Base-by-base conservation (phyloP, 2,888 invertebrate genomes). In the Philopedon plagiatum region DNA sequence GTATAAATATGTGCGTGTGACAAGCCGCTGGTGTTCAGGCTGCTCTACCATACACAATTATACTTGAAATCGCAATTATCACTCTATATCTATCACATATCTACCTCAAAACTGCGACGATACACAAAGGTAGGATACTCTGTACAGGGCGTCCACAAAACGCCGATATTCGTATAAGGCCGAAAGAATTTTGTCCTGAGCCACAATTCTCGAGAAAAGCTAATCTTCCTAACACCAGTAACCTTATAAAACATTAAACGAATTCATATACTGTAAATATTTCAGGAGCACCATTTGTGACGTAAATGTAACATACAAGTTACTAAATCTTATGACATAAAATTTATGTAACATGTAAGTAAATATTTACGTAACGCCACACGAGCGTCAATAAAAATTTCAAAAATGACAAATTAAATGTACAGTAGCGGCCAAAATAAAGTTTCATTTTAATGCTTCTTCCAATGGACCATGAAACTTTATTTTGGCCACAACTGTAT, bases 1-100 rank as follows among this genome's bases (percentile, higher is more conserved):
- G 82, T 84, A 83, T 83, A 82, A 83, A 83, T 83, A 84, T 85
- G 84, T 85, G 85, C 84, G 83, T 82, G 81, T 73, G 82, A 84
- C 83, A 79, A 81, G 80, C 81, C 80, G 80, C 80, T 80, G 78
- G 76, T 75, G 76, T 73, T 76, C 75, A 77, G 78, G 77, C 76
- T 75, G 75, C 75, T 72, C 66, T 68, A 71, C 71, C 71, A 75
- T 44, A 71, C 73, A 71, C 66, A 67, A 70, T 61, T 66, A 54
- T 39, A 65, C 41, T 64, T 21, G 41, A 75, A 61, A 67, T 60
- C 49, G 23, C 63, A 64, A 65, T 65, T 75, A 73, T 75, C 72
- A 70, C 70, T 75, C 73, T 73, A 75, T 67, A 75, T 71, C 75
- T 73, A 75, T 75, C 73, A 75, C 75, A 73, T 73, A 73, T 67